These are phyloP conservation scores for Pelodytes ibericus DNA, from an alignment of 2,797 vertebrate species.

Conservation along the genomic window DNA sequence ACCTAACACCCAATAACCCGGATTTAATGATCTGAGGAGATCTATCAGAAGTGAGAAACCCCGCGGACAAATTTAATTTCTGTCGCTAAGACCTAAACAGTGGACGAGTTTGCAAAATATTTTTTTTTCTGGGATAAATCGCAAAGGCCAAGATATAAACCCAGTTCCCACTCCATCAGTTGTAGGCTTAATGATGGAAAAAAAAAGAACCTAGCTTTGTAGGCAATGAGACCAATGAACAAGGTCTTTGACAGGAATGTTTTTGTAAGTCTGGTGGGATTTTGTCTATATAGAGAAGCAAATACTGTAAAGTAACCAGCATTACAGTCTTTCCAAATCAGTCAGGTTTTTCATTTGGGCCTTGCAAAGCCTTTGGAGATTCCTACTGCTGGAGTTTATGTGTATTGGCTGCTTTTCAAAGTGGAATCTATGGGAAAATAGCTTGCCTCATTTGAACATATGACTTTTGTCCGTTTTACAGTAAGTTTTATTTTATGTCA, in stretches of 20 bases:
- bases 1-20: conserved; percentile 14
- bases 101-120: conserved; percentile 49
- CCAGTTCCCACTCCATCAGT: conserved; percentile 34
- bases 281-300: conserved; percentile 60
- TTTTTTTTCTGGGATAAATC: conserved; percentile 40
- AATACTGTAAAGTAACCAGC: conserved; percentile 36
- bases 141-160: conserved; percentile 29
- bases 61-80: conserved; percentile 41
- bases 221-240: conserved; percentile 59
- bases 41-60: conserved; percentile 14
- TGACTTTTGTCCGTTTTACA: conserved; percentile 22
- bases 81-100: conserved; percentile 33
- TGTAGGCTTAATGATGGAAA: conserved; percentile 50
- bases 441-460: conserved; percentile 13
- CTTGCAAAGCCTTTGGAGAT: conserved; percentile 34
- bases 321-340: conserved; percentile 21
- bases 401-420: conserved; percentile 39
- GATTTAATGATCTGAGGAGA: conserved; percentile 41
- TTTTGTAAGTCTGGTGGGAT: conserved; percentile 67
- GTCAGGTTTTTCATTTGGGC: conserved; percentile 24
- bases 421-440: conserved; percentile 40
- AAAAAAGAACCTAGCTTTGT: conserved; percentile 17
- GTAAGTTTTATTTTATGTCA: conserved; percentile 32
- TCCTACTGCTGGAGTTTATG: conserved; percentile 29
- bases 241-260: conserved; percentile 66